phyloP scores from a whole-genome alignment of 2,888 invertebrate genomes.

The Mythimna lalbum region DNA sequence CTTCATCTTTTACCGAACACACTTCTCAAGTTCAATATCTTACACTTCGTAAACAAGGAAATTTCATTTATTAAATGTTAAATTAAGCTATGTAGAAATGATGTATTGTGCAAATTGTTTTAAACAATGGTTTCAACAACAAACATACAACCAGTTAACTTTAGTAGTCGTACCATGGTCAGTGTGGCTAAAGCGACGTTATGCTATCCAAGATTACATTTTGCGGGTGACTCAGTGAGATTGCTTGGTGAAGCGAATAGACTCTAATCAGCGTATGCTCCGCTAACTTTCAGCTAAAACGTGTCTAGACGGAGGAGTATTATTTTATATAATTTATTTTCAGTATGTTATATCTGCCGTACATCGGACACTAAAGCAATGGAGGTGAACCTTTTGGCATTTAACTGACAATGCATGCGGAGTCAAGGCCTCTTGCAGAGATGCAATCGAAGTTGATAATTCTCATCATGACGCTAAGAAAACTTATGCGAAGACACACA shows the following conservation, averaged over 20 bases:
- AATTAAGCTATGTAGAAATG: background rate
- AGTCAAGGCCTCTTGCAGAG: constrained; percentile 53
- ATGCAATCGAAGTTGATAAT: constrained; percentile 41
- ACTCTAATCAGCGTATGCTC: constrained; percentile 40
- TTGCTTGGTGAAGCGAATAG: constrained; percentile 38
- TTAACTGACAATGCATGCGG: constrained; percentile 61
- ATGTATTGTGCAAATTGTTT: constrained; percentile 21
- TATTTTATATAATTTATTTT: constrained; percentile 33
- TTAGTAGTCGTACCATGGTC: constrained; percentile 25
- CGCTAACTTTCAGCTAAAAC: constrained; percentile 31
- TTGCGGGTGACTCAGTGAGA: constrained; percentile 35
- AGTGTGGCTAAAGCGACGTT: constrained; percentile 19
- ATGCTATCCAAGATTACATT: constrained; percentile 37
- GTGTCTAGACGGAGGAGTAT: constrained; percentile 48
- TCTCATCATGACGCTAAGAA: constrained; percentile 7
- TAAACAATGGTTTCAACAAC: constrained; percentile 38
- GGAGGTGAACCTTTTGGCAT: constrained; percentile 60
- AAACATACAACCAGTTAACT: constrained; percentile 36
- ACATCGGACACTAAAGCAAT: constrained; percentile 16
- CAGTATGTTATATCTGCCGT: constrained; percentile 8
- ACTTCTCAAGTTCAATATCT: background rate
- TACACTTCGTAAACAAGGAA: background rate
- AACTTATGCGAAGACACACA: background rate
- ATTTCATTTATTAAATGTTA: background rate
- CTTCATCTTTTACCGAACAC: constrained; percentile 10